Conservation (phyloP, 2,797 vertebrate genomes). For the Liparis tanakae region DNA sequence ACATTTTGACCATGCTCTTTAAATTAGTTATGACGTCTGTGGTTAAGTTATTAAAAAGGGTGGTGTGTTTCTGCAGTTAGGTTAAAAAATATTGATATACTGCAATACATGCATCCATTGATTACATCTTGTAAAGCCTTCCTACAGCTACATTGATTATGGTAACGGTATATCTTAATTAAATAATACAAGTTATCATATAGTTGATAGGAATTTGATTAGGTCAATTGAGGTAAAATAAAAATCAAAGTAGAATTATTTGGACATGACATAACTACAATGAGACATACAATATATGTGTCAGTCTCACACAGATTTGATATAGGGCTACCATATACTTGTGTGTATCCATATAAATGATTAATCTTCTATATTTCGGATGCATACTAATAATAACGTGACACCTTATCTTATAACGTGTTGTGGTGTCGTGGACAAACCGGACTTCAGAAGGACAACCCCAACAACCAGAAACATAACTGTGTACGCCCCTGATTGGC, state of each 20-base stretch:
- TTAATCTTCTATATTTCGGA: not conserved
- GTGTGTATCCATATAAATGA: not conserved
- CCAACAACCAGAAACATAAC: constrained; percentile 52
- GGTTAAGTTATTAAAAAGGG: not conserved
- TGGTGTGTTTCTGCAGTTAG: not conserved
- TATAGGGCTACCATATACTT: not conserved
- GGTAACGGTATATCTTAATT: too few species aligned
- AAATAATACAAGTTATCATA: too few species aligned
- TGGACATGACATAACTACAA: too few species aligned
- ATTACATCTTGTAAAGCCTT: not conserved
- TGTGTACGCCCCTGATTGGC: constrained; percentile 84
- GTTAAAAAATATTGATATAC: not conserved
- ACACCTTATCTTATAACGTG: constrained; percentile 5
- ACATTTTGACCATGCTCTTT: not conserved
- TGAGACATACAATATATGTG: not conserved
- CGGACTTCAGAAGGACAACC: constrained; percentile 47
- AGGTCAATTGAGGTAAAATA: too few species aligned
- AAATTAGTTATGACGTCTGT: not conserved
- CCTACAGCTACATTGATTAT: too few species aligned
- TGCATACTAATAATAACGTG: not conserved
- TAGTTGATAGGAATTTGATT: too few species aligned
- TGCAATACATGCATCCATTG: not conserved
- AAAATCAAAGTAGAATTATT: too few species aligned
- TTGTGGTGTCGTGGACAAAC: constrained; percentile 76
- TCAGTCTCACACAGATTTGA: not conserved